A percentile compares a stretch with the other conserved stretches of the same genome.
phyloP scores from a whole-genome alignment of 2,888 invertebrate genomes.

The Coecobrya sp. region DNA sequence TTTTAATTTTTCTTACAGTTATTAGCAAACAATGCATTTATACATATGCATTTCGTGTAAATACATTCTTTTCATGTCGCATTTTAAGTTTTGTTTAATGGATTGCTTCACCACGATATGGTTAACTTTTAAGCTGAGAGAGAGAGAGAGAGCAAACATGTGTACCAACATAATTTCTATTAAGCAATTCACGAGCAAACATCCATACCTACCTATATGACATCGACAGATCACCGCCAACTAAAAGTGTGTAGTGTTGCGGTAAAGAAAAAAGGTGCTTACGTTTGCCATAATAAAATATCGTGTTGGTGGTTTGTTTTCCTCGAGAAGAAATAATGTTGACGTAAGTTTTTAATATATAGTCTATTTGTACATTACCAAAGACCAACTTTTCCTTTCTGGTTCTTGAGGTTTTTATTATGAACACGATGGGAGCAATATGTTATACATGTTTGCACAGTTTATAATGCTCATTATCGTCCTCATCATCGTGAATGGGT shows the following conservation, averaged over 20 bases:
- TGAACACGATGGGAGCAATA: constrained; percentile 11
- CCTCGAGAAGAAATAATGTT: constrained; percentile 45
- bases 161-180: not conserved
- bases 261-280: constrained; percentile 37
- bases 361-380: not conserved
- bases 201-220: not conserved
- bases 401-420: constrained; percentile 64
- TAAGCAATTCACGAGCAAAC: constrained; percentile 6
- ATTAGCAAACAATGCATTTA: not conserved
- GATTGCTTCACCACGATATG: constrained; percentile 3
- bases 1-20: not conserved
- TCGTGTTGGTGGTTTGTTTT: constrained; percentile 38
- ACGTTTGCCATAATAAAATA: constrained; percentile 24
- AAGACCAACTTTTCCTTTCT: constrained; percentile 68
- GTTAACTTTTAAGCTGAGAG: not conserved
- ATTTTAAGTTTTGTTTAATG: not conserved
- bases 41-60: not conserved
- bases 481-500: constrained; percentile 18
- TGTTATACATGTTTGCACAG: constrained; percentile 18
- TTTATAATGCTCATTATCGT: constrained; percentile 40
- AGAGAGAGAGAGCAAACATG: not conserved
- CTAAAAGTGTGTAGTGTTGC: not conserved
- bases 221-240: not conserved
- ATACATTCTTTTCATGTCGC: not conserved
- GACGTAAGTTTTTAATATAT: constrained; percentile 57